Evolutionary conservation across 2,888 invertebrate genomes (phyloP).

Genomic region (Clistopyga incitator): DNA sequence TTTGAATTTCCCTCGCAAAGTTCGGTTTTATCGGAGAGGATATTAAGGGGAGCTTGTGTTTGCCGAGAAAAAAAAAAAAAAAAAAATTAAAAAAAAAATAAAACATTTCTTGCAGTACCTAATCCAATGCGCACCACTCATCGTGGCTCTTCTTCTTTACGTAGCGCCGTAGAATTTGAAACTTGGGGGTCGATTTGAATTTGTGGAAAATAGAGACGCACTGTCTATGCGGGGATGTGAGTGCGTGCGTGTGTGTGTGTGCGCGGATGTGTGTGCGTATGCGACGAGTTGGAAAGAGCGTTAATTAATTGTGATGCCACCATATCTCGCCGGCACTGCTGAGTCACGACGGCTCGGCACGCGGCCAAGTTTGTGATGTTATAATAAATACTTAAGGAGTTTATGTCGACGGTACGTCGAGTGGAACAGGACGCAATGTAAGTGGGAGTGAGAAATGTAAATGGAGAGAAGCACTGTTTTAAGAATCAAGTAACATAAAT

Average conservation of each 20-base stretch:
- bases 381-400: conserved; percentile 83
- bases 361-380: conserved; percentile 84
- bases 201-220: conserved; percentile 59
- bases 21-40: not conserved
- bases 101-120: conserved; percentile 17
- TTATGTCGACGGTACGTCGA: conserved; percentile 70
- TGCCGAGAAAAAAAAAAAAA: too few relatives aligned
- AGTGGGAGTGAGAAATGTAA: conserved; percentile 28
- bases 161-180: conserved; percentile 61
- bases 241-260: conserved; percentile 66
- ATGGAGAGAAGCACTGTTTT: conserved; percentile 22
- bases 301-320: conserved; percentile 89
- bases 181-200: conserved; percentile 61
- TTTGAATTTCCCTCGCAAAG: conserved; percentile 15
- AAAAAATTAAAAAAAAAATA: too few relatives aligned
- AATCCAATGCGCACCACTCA: not conserved
- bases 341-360: conserved; percentile 83
- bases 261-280: conserved; percentile 70
- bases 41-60: conserved; percentile 9
- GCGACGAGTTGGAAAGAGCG: conserved; percentile 79
- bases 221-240: conserved; percentile 59
- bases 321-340: conserved; percentile 89
- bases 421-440: conserved; percentile 40
- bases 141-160: conserved; percentile 56
- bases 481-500: conserved; percentile 36